phyloP scores from a whole-genome alignment of 1,140 invertebrate species.

The Druon quercuslanigerum region DNA sequence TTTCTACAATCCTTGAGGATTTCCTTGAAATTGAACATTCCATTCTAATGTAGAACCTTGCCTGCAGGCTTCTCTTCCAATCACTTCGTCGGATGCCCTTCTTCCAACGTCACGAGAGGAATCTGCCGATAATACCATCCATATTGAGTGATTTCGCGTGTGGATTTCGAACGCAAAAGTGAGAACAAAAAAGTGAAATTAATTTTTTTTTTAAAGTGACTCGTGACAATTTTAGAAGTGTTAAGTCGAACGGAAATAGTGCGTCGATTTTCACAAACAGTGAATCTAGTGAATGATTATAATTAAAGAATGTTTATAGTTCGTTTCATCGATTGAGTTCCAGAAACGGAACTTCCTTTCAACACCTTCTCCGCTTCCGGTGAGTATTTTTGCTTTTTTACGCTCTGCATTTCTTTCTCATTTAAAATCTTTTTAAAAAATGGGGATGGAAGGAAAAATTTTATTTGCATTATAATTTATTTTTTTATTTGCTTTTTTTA shows the following conservation, averaged over 20 bases:
- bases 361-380: conserved; percentile 3
- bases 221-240: neutral
- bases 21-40: neutral
- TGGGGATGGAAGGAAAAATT: no score
- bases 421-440: no score
- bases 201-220: neutral
- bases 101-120: neutral
- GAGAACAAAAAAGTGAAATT: neutral
- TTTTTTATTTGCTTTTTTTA: no score
- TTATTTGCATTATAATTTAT: no score
- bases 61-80: neutral
- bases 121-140: neutral
- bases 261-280: conserved; percentile 5
- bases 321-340: neutral
- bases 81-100: conserved; percentile 21
- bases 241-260: neutral
- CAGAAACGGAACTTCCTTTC: conserved; percentile 22
- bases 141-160: neutral
- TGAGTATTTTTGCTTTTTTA: conserved; percentile 10
- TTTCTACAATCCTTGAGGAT: neutral
- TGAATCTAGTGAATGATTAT: conserved; percentile 6
- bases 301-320: conserved; percentile 8
- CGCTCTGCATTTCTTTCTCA: neutral
- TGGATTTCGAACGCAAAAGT: neutral
- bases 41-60: conserved; percentile 12